These are phyloP conservation scores for Zalophus californianus DNA, from an alignment of 2,797 vertebrate genomes.

Conservation along the genomic window DNA sequence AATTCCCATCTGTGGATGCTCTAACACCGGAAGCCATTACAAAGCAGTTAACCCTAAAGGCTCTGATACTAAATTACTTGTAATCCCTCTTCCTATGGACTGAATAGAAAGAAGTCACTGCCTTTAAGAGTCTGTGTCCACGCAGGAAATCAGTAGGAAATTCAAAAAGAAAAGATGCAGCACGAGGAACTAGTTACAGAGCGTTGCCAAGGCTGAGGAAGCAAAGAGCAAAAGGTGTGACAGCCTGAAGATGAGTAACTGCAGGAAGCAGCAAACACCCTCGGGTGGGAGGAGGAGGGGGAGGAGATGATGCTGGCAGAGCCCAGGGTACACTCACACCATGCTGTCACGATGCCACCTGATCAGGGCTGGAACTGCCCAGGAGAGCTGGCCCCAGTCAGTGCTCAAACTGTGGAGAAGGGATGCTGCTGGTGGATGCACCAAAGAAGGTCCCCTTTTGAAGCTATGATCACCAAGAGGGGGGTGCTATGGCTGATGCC, in stretches of 20 bases:
- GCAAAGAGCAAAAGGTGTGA: not conserved
- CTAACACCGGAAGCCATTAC: not conserved
- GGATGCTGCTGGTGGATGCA: not conserved
- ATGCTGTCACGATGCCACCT: not conserved
- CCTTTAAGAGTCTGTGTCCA: not conserved
- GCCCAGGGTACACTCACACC: no score
- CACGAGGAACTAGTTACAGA: not conserved
- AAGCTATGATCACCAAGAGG: not conserved
- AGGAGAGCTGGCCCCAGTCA: not conserved
- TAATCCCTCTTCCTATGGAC: not conserved
- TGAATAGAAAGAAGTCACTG: not conserved
- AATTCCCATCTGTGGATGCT: not conserved
- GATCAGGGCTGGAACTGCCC: not conserved
- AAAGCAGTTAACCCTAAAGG: not conserved
- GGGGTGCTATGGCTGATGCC: not conserved
- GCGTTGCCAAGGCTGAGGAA: not conserved
- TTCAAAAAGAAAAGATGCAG: not conserved
- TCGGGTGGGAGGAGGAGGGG: not conserved
- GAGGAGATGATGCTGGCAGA: not conserved
- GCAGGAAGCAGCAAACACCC: not conserved
- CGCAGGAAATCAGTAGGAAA: not conserved
- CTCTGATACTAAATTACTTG: not conserved
- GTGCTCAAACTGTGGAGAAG: not conserved
- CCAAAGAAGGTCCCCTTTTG: no score
- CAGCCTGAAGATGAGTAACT: not conserved